These are phyloP conservation scores for Carapus acus DNA, from an alignment of 2,797 vertebrate genomes.

Conservation along the genomic window DNA sequence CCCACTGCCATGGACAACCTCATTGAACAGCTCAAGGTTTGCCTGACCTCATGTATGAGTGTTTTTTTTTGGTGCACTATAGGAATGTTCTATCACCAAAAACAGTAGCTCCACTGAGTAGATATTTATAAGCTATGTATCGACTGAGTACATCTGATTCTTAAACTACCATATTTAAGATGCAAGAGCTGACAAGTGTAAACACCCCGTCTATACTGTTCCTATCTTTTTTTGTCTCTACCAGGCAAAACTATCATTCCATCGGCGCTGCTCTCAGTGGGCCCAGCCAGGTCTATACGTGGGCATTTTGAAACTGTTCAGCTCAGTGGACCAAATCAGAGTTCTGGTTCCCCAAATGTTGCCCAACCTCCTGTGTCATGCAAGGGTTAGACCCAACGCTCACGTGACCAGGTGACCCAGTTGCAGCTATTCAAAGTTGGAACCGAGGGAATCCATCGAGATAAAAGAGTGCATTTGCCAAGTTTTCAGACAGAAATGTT, in stretches of 20 bases:
- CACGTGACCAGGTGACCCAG: slow-evolving; percentile 68
- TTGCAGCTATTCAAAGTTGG: too few species aligned
- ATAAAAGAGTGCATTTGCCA: too few species aligned
- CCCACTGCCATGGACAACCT: slow-evolving; percentile 73
- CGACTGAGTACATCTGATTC: too few species aligned
- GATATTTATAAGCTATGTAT: slow-evolving; percentile 1
- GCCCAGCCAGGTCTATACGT: slow-evolving; percentile 70
- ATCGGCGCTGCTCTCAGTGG: slow-evolving; percentile 66
- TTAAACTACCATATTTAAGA: too few species aligned
- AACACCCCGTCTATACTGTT: too few species aligned
- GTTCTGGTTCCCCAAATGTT: slow-evolving; percentile 73
- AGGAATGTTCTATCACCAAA: background rate
- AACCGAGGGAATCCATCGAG: too few species aligned
- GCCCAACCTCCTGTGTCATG: slow-evolving; percentile 73
- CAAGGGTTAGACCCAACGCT: slow-evolving; percentile 66
- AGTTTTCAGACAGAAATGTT: too few species aligned
- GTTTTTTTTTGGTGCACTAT: background rate
- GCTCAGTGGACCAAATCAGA: slow-evolving; percentile 74
- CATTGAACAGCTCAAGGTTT: slow-evolving; percentile 66
- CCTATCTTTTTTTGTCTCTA: background rate
- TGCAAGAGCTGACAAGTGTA: too few species aligned
- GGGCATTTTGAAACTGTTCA: slow-evolving; percentile 74
- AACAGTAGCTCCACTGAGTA: slow-evolving; percentile 3
- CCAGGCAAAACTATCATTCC: slow-evolving; percentile 71
- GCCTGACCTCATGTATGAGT: background rate